Conservation (phyloP, 2,888 invertebrate species). For the Acronicta aceris region DNA sequence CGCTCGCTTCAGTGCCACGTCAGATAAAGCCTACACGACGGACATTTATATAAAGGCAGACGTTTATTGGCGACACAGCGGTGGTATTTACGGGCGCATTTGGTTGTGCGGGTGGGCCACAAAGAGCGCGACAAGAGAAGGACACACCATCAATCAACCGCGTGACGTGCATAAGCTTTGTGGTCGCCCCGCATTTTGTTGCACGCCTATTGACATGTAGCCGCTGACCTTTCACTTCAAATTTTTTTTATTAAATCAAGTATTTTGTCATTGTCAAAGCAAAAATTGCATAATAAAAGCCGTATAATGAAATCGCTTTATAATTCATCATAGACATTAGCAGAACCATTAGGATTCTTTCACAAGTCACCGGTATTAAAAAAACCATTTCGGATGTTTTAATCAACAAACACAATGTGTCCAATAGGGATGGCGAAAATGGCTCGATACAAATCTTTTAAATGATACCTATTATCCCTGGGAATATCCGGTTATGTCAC, state of each 20-base stretch:
- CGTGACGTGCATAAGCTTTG: conserved; percentile 83
- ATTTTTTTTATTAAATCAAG: conserved; percentile 55
- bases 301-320: conserved; percentile 28
- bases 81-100: conserved; percentile 69
- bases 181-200: conserved; percentile 69
- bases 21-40: conserved; percentile 11
- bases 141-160: conserved; percentile 77
- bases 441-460: conserved; percentile 70
- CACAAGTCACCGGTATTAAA: conserved; percentile 61
- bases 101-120: conserved; percentile 71
- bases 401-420: conserved; percentile 44
- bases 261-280: conserved; percentile 30
- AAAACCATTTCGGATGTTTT: conserved; percentile 60
- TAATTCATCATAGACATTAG: conserved; percentile 34
- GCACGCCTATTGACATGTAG: conserved; percentile 70
- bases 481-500: conserved; percentile 51
- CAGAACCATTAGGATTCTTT: conserved; percentile 57
- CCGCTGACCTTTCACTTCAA: conserved; percentile 63
- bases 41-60: conserved; percentile 43
- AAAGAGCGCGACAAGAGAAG: conserved; percentile 64
- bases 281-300: conserved; percentile 50
- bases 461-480: conserved; percentile 68
- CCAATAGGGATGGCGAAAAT: conserved; percentile 56
- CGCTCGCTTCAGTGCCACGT: conserved; percentile 9
- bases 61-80: conserved; percentile 61